Conservation (phyloP, 2,888 invertebrate species). For the Volucella zonaria region DNA sequence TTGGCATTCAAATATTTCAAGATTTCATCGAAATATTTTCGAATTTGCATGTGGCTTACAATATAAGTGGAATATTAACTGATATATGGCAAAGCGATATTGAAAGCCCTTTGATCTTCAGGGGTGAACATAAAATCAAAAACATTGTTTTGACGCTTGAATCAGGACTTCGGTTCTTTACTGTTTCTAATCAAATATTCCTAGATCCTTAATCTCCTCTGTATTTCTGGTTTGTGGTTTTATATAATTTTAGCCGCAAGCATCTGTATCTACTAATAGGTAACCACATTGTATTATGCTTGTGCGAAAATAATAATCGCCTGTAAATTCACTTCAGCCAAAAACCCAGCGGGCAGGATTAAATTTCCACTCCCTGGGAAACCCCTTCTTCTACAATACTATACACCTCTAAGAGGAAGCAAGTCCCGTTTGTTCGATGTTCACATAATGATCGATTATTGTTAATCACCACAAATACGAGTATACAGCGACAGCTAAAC, state of each 20-base stretch:
- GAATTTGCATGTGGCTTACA: too few species aligned
- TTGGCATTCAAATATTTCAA: too few species aligned
- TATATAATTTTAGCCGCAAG: slow-evolving; percentile 49
- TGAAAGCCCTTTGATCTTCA: too few species aligned
- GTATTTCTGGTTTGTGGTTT: slow-evolving; percentile 18
- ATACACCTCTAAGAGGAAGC: background rate
- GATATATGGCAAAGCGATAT: too few species aligned
- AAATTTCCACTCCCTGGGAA: slow-evolving; percentile 27
- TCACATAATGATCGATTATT: slow-evolving; percentile 74
- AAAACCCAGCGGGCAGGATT: slow-evolving; percentile 44
- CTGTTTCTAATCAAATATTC: too few species aligned
- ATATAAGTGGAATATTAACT: too few species aligned
- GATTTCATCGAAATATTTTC: too few species aligned
- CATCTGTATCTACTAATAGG: background rate
- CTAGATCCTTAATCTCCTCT: background rate
- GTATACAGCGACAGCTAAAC: slow-evolving; percentile 10
- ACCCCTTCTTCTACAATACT: slow-evolving; percentile 10
- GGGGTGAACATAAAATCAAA: too few species aligned
- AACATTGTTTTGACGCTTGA: too few species aligned
- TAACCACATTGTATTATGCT: slow-evolving; percentile 54
- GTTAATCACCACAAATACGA: slow-evolving; percentile 71
- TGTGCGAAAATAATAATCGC: slow-evolving; percentile 65
- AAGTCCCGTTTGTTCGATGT: slow-evolving; percentile 66
- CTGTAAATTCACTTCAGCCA: slow-evolving; percentile 60
- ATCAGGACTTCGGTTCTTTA: too few species aligned